A percentile compares a stretch with the other conserved stretches of the same genome.
These are phyloP conservation scores for Nymphalis urticae DNA, from an alignment of 2,888 invertebrate genomes.

Conservation along the genomic window DNA sequence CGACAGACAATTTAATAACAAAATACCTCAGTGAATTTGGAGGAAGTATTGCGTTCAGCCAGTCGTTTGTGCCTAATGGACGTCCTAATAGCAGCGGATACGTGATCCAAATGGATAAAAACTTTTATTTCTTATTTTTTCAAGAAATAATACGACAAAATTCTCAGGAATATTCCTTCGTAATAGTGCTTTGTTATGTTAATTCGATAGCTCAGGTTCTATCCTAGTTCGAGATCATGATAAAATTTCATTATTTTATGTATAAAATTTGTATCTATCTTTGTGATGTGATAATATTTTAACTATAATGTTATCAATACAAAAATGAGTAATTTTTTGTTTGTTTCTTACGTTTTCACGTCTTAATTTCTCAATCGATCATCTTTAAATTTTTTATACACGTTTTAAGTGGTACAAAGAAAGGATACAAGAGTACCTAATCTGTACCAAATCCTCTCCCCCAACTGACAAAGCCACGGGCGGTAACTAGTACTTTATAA, in stretches of 20 bases:
- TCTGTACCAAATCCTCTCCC: too few relatives aligned
- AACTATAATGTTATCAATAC: too few relatives aligned
- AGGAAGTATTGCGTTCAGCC: slow-evolving; percentile 10
- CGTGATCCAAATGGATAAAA: slow-evolving; percentile 17
- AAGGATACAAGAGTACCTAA: too few relatives aligned
- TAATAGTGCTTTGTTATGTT: slow-evolving; percentile 2
- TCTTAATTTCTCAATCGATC: too few relatives aligned
- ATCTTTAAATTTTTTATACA: too few relatives aligned
- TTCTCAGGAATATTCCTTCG: not conserved
- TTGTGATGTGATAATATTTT: too few relatives aligned
- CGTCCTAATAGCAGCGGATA: slow-evolving; percentile 9
- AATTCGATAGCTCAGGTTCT: slow-evolving; percentile 2
- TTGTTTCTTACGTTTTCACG: too few relatives aligned
- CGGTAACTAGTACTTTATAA: too few relatives aligned
- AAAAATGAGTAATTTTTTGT: too few relatives aligned
- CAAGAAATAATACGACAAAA: slow-evolving; percentile 4
- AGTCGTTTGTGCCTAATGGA: slow-evolving; percentile 15
- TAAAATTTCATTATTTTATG: not conserved
- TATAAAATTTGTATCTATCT: too few relatives aligned
- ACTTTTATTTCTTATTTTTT: slow-evolving; percentile 3
- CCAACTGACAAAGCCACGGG: too few relatives aligned
- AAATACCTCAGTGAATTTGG: slow-evolving; percentile 1
- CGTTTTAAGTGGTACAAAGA: too few relatives aligned
- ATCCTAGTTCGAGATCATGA: not conserved
- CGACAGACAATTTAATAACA: not conserved